These are phyloP conservation scores for Zaprionus gabonicus DNA, from an alignment of 1,140 invertebrate genomes.

Conservation along the genomic window DNA sequence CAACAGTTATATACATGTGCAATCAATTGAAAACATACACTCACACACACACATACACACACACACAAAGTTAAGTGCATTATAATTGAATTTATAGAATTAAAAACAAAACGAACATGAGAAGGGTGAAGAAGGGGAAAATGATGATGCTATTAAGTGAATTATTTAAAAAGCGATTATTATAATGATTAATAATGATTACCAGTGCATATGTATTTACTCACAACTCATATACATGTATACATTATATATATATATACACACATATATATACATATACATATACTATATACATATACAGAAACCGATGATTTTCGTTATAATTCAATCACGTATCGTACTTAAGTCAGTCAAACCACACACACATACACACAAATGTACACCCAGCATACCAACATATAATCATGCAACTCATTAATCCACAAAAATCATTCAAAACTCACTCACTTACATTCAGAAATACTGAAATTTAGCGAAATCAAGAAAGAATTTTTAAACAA, in stretches of 20 bases:
- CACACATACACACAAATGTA: background rate
- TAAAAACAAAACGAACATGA: conserved; percentile 44
- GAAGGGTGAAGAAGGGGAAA: background rate
- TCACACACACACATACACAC: conserved; percentile 17
- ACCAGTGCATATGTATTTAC: conserved; percentile 73
- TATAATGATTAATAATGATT: conserved; percentile 61
- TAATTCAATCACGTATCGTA: conserved; percentile 51
- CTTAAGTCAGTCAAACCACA: conserved; percentile 43
- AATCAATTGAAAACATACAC: conserved; percentile 41
- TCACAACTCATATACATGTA: conserved; percentile 71
- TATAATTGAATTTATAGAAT: conserved; percentile 83
- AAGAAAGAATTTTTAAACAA: conserved; percentile 57
- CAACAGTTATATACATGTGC: conserved; percentile 11
- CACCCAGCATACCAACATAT: conserved; percentile 52
- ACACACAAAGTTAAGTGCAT: conserved; percentile 77
- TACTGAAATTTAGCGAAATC: conserved; percentile 54
- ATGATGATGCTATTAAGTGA: conserved; percentile 66
- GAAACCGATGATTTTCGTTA: conserved; percentile 55
- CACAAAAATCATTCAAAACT: conserved; percentile 9
- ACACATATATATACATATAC: conserved; percentile 48
- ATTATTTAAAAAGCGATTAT: conserved; percentile 74
- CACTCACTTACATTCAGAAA: conserved; percentile 25
- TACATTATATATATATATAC: conserved; percentile 49
- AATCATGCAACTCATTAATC: conserved; percentile 23
- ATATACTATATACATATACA: conserved; percentile 49